A percentile compares a stretch with the other conserved stretches of the same genome.
Evolutionary conservation across 2,797 vertebrate species (phyloP).

Genomic region (Muscicapa striata): DNA sequence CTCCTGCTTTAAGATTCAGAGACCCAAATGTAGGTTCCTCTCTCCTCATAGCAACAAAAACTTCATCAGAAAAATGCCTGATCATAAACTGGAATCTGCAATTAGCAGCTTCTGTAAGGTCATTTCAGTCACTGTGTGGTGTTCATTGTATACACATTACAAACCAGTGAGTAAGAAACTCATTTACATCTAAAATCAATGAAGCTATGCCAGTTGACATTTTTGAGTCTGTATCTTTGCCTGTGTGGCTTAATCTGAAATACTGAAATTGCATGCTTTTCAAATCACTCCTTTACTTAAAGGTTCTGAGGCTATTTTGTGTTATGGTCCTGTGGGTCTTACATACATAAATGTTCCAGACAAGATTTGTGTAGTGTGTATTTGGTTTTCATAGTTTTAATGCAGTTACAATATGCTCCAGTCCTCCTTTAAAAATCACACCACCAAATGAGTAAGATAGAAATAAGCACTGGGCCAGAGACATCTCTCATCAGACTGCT

Average conservation of each 20-base stretch:
- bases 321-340: neutral
- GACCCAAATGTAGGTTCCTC: neutral
- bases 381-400: neutral
- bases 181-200: neutral
- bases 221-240: neutral
- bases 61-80: neutral
- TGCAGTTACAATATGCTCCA: neutral
- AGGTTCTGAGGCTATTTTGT: neutral
- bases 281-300: neutral
- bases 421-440: neutral
- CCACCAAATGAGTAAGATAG: neutral
- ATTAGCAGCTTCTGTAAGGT: neutral
- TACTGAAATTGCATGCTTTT: neutral
- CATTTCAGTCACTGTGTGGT: neutral
- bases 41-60: neutral
- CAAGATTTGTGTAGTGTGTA: neutral
- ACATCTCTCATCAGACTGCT: neutral
- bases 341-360: neutral
- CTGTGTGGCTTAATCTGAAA: neutral
- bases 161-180: neutral
- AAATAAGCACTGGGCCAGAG: neutral
- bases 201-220: neutral
- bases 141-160: neutral
- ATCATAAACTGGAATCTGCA: neutral
- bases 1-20: neutral